Base-by-base conservation (phyloP, 1,140 invertebrate genomes). In the Anoplolepis gracilipes region DNA sequence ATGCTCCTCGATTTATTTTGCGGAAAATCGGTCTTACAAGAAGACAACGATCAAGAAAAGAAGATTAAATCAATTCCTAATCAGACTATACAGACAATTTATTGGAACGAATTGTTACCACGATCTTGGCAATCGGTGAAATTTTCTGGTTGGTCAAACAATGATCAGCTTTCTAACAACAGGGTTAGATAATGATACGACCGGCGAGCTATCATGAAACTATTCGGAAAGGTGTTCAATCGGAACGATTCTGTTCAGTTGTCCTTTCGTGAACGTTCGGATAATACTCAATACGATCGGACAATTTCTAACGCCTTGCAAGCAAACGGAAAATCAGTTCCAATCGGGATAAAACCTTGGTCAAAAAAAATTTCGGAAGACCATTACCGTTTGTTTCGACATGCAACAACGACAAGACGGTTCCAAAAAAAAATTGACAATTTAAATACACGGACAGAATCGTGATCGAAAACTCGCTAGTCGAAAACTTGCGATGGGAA, bases 71-170 rank as follows among this genome's bases (percentile, higher is more conserved):
- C 42, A 53, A 22, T 36, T 0, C 67, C 16, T 42, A 16, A 5
- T 53, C 53, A 72, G 7, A 57, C 28, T 59, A 33, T 75, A 55
- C 65, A 73, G 10, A 69, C 76, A 59, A 88, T 92, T 75, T 90
- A 92, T 79, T 92, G 90, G 91, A 88, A 85, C 59, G 91, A 91
- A 57, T 55, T 92, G 33, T 42, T 87, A 25, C 65, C 90, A 19
- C 61, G 70, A 16, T 46, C 61, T 4, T 86, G 49, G 72, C 42
- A 33, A 19, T 57, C 53, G 25, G 36, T n/a, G 22, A 67, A 55
- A 30, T 76, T 49, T 49, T 19, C 13, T 49, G n/a, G n/a, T n/a
- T n/a, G n/a, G n/a, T n/a, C n/a, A n/a, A 49, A 49, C 13, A 49
- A 76, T 3, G 57, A 39, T 39, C 42, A 64, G 30, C 13, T 28